Evolutionary conservation across 2,797 vertebrate species (phyloP), one percentile per base, ranked within the genome.

Genomic region (Tragelaphus oryx): DNA sequence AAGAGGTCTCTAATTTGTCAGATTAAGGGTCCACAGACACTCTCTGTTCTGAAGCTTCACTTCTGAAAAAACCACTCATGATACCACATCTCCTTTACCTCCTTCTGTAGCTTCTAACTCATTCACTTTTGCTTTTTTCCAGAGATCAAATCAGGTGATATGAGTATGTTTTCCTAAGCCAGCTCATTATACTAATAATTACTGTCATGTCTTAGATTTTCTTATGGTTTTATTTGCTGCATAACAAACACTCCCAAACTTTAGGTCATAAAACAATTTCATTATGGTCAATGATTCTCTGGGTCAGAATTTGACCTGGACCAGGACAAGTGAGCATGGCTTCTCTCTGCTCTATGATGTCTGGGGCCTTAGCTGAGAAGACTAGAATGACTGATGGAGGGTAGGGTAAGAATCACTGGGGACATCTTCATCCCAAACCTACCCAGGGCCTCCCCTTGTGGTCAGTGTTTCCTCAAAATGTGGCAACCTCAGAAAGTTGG

Each of bases 121-220:
- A 65, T 20, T 75, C 24, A 30, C 12, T 37, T 97, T 89, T 80
- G 37, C 26, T 95, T 86, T 86, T 17, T 26, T 8, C 81, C 33
- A 87, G 28, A 86, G 60, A 75, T 81, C 75, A 94, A 92, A 87
- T 83, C 44, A 86, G 59, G 46, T 83, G 75, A 82, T 79, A 78
- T 12, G 26, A 84, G 41, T 48, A 4, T 92, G 28, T 94, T 76
- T 60, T 50, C 60, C 26, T 76, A 94, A 78, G 24, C 44, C 91
- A 83, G n/a, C 28, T 26, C 3, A 68, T 90, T 20, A 52, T 46
- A 16, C 79, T 59, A 50, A 65, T 54, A 30, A 30, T 89, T 9
- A 52, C 26, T 7, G 18, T 62, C 9, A 12, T 65, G 41, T 48
- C 60, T 91, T 71, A 55, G 75, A 44, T 30, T 74, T 48, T 80